Evolutionary conservation across 1,140 invertebrate species (phyloP), one percentile per base, ranked within the genome.

Genomic region (Sesamia nonagrioides): DNA sequence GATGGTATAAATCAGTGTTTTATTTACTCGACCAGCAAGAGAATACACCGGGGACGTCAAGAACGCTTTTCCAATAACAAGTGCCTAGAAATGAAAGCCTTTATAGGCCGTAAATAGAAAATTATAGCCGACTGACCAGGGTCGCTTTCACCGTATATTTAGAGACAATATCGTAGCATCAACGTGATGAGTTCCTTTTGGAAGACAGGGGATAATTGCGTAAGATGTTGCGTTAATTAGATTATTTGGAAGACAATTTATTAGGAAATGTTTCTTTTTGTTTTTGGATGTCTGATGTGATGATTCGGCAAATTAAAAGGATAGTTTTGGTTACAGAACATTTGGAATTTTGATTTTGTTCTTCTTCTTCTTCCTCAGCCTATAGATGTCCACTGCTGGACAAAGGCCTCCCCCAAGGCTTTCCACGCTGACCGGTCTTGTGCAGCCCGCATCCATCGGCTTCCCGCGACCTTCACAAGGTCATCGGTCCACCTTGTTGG

Each of bases 81-180:
- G 81, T 81, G 82, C 80, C 80, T 82, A 78, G 83, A 83, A 84
- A 84, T 85, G 82, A 87, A 83, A 84, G 84, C 82, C 83, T 87
- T 89, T 89, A 89, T 89, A 80, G 87, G 61, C 82, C 84, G 82
- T 87, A 89, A 89, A 89, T 85, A 84, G 82, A 84, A 84, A 86
- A 84, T 88, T 86, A 89, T 85, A 76, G 83, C 81, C 75, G 74
- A 58, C 27, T 73, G 60, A 71, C 58, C 56, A 60, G 54, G 86
- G 80, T 81, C 81, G 82, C 82, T 84, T 82, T 81, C 76, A 84
- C 79, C 13, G 68, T 60, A 83, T 61, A 68, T 78, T 82, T 80
- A 79, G 63, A 76, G 79, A 73, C 66, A 75, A 75, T 83, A 80
- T 78, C 40, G 77, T 6, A 69, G 21, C 61, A 37, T 40, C 52